These are phyloP conservation scores for Toxonevra muliebris DNA, from an alignment of 2,888 invertebrate species.

Conservation along the genomic window DNA sequence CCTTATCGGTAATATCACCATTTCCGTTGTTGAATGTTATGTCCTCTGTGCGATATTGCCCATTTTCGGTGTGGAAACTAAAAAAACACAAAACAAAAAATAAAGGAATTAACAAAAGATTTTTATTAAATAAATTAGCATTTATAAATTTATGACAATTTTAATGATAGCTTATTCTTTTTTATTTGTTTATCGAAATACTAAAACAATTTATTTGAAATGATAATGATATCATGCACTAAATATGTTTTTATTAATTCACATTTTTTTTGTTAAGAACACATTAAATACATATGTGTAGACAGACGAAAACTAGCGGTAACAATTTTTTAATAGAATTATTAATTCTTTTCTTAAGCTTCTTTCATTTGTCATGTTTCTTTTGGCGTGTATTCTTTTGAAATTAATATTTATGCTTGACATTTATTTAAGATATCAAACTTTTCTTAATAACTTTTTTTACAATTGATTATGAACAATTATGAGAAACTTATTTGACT, in stretches of 20 bases:
- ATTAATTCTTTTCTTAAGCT: not conserved
- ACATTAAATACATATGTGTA: not conserved
- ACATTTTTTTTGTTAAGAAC: not conserved
- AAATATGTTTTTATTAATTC: no score
- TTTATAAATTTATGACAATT: not conserved
- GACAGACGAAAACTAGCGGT: not conserved
- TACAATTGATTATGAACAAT: no score
- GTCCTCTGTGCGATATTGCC: slow-evolving; percentile 56
- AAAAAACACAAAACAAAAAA: slow-evolving; percentile 45
- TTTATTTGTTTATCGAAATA: no score
- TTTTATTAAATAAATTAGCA: no score
- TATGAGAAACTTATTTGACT: no score
- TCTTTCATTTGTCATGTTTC: no score
- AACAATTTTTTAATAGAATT: not conserved
- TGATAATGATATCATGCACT: not conserved
- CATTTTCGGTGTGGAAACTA: slow-evolving; percentile 61
- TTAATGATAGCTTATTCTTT: not conserved
- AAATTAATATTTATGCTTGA: no score
- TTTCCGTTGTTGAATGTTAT: slow-evolving; percentile 46
- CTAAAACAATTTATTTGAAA: not conserved
- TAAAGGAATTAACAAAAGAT: not conserved
- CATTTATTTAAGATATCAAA: no score
- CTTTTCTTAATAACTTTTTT: no score
- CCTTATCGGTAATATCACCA: slow-evolving; percentile 22
- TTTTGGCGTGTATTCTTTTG: no score